These are phyloP conservation scores for Hydrozoanthus tunicans DNA, from an alignment of 64 coral and sea anemone genomes.

Conservation along the genomic window DNA sequence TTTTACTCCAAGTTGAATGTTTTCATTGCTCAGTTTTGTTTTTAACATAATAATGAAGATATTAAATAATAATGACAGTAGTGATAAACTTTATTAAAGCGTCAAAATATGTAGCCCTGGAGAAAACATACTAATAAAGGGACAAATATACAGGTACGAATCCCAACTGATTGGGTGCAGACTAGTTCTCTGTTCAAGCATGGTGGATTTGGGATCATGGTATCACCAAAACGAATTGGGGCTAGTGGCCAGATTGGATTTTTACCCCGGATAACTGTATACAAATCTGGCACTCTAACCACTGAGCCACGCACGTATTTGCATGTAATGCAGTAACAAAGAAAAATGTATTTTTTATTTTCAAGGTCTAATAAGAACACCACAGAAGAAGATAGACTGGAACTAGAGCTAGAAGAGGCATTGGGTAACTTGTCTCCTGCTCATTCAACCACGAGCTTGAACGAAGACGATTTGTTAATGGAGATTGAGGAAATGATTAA, in stretches of 20 bases:
- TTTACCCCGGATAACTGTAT: too few species aligned
- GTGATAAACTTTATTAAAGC: too few species aligned
- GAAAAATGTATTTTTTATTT: not conserved
- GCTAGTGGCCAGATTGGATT: too few species aligned
- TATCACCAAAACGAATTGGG: too few species aligned
- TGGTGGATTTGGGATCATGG: too few species aligned
- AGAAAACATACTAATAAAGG: too few species aligned
- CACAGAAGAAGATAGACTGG: conserved; percentile 16
- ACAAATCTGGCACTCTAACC: too few species aligned
- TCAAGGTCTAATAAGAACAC: conserved; percentile 17
- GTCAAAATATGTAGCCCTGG: too few species aligned
- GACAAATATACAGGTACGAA: too few species aligned
- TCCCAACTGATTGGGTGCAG: too few species aligned
- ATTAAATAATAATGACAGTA: not conserved
- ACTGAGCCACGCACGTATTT: not conserved
- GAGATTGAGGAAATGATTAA: conserved; percentile 61
- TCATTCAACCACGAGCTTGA: conserved; percentile 13
- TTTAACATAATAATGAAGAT: not conserved
- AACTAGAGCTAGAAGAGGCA: conserved; percentile 26
- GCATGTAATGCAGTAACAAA: not conserved
- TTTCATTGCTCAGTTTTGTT: not conserved
- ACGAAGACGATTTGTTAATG: conserved; percentile 47
- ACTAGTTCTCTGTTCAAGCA: too few species aligned
- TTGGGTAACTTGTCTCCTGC: conserved; percentile 29
- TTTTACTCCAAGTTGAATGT: not conserved